phyloP scores from a whole-genome alignment of 2,113 vertebrate species.

The Ceuthmochares aereus region DNA sequence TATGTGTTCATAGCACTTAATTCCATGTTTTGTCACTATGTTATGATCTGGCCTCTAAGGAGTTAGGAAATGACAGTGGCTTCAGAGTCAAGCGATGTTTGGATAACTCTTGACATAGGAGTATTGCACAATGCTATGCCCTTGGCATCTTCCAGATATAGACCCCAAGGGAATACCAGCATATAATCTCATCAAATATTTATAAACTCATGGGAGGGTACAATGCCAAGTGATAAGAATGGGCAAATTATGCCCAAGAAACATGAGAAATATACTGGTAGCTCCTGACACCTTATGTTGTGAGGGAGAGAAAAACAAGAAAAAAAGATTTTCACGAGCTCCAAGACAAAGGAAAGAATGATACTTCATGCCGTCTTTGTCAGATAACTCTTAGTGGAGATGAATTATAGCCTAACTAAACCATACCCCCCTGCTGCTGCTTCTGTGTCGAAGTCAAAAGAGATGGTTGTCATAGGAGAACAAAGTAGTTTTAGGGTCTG shows the following conservation, averaged over 20 bases:
- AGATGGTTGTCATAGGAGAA: not conserved
- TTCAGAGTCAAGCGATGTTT: not conserved
- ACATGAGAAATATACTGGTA: not conserved
- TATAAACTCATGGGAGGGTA: not conserved
- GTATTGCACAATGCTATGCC: not conserved
- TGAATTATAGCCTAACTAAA: slow-evolving; percentile 23
- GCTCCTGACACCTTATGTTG: not conserved
- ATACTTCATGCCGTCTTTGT: not conserved
- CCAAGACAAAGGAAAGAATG: not conserved
- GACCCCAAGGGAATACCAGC: not conserved
- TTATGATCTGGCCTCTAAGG: not conserved
- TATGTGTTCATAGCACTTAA: accelerated
- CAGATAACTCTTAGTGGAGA: slow-evolving; percentile 10
- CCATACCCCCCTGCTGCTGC: not conserved
- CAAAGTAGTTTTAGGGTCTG: not conserved
- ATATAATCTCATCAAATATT: not conserved
- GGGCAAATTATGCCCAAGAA: not conserved
- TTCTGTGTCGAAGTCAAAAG: not conserved
- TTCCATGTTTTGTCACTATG: not conserved
- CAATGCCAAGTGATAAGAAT: not conserved
- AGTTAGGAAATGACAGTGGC: not conserved
- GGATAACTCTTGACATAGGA: not conserved
- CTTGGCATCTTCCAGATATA: not conserved
- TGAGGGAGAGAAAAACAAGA: not conserved
- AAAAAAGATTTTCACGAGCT: not conserved